Base-by-base conservation (phyloP, 2,888 invertebrate species). In the Pandemis cinnamomeana region DNA sequence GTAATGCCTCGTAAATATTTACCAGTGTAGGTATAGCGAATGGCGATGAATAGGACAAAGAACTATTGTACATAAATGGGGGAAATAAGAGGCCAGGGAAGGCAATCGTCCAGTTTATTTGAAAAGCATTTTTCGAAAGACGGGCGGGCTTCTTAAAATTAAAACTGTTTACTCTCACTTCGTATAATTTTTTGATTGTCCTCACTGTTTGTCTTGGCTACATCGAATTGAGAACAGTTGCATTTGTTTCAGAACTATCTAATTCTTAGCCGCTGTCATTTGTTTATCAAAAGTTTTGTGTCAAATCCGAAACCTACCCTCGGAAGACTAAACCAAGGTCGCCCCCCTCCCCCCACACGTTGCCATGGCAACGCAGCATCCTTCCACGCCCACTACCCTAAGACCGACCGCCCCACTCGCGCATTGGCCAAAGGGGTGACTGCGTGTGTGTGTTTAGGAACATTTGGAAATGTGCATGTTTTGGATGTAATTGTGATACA, bases 331-430 rank as follows among this genome's bases (percentile, higher is more conserved):
- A 69, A 53, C 48, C 68, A 66, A 75, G 71, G 75, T 75, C 72
- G 72, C 71, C 72, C 76, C 91, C 88, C 89, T 36, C 53, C 67
- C 67, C 67, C 44, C 67, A 53, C 64, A 51, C 71, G 95, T 95
- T 88, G 93, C 93, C 95, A 95, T 95, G 90, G 94, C 93, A 90
- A 95, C 95, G 94, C 95, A 95, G 95, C 94, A 94, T 93, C 95
- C 95, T 94, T 92, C 94, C 93, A 93, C 94, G 91, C 94, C 94
- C 92, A 90, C 95, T 91, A 94, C 92, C 92, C 93, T 88, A 90
- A 92, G 92, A 92, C 90, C 90, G 91, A 90, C 91, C 93, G 92
- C 93, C 92, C 92, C 92, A 91, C 91, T 91, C 90, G 87, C 91
- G 92, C 89, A 92, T 92, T 92, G 92, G 93, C 86, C 86, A 91